Evolutionary conservation across 1,140 invertebrate species (phyloP).

Genomic region (Archegozetes longisetosus): DNA sequence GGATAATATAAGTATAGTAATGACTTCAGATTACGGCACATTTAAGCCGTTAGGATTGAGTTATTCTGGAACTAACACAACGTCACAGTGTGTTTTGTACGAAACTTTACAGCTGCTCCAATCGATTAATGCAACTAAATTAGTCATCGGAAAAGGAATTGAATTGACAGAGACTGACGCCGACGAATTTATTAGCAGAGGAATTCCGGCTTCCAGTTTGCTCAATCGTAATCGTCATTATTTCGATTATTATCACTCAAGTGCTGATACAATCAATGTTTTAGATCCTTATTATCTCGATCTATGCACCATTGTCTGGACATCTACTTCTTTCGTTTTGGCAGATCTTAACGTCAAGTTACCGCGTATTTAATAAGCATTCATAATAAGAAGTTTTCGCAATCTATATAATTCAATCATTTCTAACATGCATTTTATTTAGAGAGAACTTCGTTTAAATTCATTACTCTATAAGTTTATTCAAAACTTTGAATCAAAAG

Average conservation of each 20-base stretch:
- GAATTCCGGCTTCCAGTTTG: constrained; percentile 49
- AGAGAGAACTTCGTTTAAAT: too few species aligned
- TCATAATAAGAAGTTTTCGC: too few species aligned
- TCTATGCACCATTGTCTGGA: constrained; percentile 51
- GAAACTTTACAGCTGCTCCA: constrained; percentile 20
- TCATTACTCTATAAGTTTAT: too few species aligned
- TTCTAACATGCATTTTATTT: too few species aligned
- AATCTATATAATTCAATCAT: too few species aligned
- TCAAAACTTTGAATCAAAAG: too few species aligned
- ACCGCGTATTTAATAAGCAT: too few species aligned
- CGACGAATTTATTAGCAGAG: constrained; percentile 36
- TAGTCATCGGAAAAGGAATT: constrained; percentile 23
- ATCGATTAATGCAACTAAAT: constrained; percentile 36
- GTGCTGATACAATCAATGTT: constrained; percentile 58
- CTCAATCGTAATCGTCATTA: constrained; percentile 51
- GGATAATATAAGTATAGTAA: constrained; percentile 46
- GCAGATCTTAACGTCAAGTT: constrained; percentile 51
- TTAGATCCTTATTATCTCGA: constrained; percentile 48
- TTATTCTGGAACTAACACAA: constrained; percentile 36
- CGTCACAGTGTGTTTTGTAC: constrained; percentile 17
- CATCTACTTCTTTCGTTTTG: constrained; percentile 50
- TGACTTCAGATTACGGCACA: constrained; percentile 69
- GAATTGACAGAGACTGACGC: constrained; percentile 42
- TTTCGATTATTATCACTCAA: constrained; percentile 64
- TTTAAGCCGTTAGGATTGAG: constrained; percentile 50